Percentiles rank a stretch among this genome's conserved stretches.
These are phyloP conservation scores for Palythoa grandiflora DNA, from an alignment of 92 coral and sea anemone genomes.

Conservation along the genomic window DNA sequence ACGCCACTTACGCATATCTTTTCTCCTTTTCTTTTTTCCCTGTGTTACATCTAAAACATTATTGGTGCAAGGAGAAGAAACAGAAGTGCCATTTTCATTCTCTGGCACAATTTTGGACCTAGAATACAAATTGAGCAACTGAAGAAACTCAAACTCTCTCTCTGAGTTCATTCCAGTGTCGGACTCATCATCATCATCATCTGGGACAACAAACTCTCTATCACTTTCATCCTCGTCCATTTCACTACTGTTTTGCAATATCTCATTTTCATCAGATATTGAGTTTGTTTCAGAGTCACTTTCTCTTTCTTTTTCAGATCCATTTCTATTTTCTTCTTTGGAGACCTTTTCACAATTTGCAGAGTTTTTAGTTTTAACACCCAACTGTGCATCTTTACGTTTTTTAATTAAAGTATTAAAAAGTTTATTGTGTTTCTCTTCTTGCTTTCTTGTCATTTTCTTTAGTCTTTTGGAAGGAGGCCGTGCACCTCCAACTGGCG, in stretches of 20 bases:
- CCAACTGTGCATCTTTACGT: conserved; percentile 60
- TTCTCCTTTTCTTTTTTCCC: conserved; percentile 40
- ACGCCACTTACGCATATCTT: conserved; percentile 64
- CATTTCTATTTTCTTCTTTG: background rate
- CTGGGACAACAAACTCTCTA: conserved; percentile 83
- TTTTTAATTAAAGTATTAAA: conserved; percentile 61
- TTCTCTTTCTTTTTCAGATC: conserved; percentile 26
- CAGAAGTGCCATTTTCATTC: background rate
- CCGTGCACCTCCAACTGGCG: background rate
- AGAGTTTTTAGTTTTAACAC: conserved; percentile 50
- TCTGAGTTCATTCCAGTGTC: conserved; percentile 81
- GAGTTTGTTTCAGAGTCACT: conserved; percentile 35
- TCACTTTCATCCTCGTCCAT: conserved; percentile 84
- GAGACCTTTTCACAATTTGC: background rate
- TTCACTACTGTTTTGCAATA: conserved; percentile 63
- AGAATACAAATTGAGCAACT: conserved; percentile 68
- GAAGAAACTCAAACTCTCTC: conserved; percentile 71
- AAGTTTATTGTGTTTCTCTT: conserved; percentile 47
- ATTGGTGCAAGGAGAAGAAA: conserved; percentile 20
- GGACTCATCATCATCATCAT: conserved; percentile 62
- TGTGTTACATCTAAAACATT: background rate
- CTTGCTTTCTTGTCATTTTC: conserved; percentile 50
- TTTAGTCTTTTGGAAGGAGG: conserved; percentile 56
- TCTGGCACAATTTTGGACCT: conserved; percentile 39
- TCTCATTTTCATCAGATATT: conserved; percentile 12